Evolutionary conservation across 2,797 vertebrate genomes (phyloP), one percentile per base, ranked within the genome.

Genomic region (Tragopan temminckii): DNA sequence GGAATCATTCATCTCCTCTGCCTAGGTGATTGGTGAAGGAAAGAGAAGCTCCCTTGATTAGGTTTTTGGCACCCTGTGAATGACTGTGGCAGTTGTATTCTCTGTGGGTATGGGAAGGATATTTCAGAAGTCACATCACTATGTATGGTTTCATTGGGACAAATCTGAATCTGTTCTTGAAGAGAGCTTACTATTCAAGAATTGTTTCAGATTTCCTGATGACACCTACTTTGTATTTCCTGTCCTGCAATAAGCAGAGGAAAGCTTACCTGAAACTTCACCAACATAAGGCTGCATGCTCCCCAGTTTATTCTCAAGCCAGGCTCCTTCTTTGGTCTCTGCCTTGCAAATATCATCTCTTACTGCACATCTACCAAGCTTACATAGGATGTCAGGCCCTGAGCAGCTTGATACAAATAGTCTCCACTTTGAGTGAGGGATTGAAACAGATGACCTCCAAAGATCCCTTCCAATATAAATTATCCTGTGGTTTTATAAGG

Each of bases 141-240:
- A 11, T 1, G 0, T 35, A 1, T 17, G 13, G 14, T 87, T 80
- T 85, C 40, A n/a, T 1, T 36, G 11, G 11, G 29, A 27, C 24
- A 80, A 42, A 46, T 64, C 35, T 85, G 43, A 2, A 67, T 74
- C 57, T 74, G 35, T 63, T 87, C 68, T 82, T 67, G 9, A 57
- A 12, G 33, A 42, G 69, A 71, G 8, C 3, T 86, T 53, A 15
- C 23, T 67, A 43, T 74, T 59, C 14, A 57, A 5, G 61, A 55
- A 33, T 53, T 5, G 0, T 50, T 92, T 72, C 42, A 38, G 13
- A 24, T 10, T 70, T 17, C 33, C 23, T 31, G 12, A 13, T 76
- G 35, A 38, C 15, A 8, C 10, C 8, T 63, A 1, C 35, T 50
- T 58, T 43, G 5, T 43, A 21, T 74, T 7, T 16, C 23, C 35